Evolutionary conservation across 1,140 invertebrate genomes (phyloP), one percentile per base, ranked within the genome.

Genomic region (Drosophila carrolli): DNA sequence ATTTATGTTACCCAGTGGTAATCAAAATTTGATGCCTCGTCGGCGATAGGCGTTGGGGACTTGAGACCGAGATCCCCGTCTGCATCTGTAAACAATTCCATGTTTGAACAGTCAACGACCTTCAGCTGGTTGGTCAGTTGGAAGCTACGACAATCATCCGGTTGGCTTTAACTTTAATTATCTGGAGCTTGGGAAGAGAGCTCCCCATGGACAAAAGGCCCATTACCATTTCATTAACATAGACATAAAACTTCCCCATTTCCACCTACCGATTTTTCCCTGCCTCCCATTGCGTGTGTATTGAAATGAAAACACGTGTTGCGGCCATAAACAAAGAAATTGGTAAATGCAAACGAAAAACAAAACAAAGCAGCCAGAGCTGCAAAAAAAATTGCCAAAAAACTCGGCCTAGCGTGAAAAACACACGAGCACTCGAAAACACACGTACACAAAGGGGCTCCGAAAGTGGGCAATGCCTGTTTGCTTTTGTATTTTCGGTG

Each of bases 171-270:
- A 13, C 54, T 76, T 76, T 76, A 76, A 76, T 76, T 76, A 76
- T 76, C 41, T 67, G 61, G 55, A 48, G 11, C 61, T 47, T 59
- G 72, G 51, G 44, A 51, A 53, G 19, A 44, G 37, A 54, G 51
- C 50, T 32, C 46, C 16, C 46, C 43, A 32, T 16, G 46, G 46
- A 14, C 40, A 32, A 46, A 46, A 50, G 61, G n/a, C 29, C 70
- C 61, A 86, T 89, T 83, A 86, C 84, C 84, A 86, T 86, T 86
- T 86, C 84, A 86, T 86, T 86, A 86, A 83, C 83, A 86, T 86
- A 86, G 62, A 70, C 79, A 89, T 89, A 89, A 88, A 86, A 67
- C 35, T 51, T 35, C 35, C 46, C 50, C 19, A 23, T 37, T 23
- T 9, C 62, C 61, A 53, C 47, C 41, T 57, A 40, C 37, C 29